Base-by-base conservation (phyloP, 2,797 vertebrate species). In the Mionectes olivaceus region DNA sequence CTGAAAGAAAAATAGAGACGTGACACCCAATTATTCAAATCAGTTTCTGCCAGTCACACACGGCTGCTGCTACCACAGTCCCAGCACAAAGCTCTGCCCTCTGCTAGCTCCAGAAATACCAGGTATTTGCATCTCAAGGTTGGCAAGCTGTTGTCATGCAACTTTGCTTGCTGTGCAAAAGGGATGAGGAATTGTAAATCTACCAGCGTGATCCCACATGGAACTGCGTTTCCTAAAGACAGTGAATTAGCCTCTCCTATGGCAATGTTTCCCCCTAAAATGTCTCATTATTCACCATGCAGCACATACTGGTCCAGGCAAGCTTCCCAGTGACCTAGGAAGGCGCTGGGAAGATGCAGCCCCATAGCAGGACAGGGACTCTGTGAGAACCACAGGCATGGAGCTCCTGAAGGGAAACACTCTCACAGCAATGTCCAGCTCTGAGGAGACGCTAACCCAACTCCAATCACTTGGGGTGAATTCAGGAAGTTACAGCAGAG, bases 1-100 rank as follows among this genome's bases (percentile, higher is more conserved):
- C 93, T 59, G 95, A 91, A 95, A 94, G 94, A 93, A 96, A 96
- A 96, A 96, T 93, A 95, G 92, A 97, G 94, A 93, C 2, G 55
- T 94, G 92, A 94, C 94, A 95, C 93, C 94, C 82, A 96, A 97
- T 96, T 96, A 95, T 95, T 96, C 93, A 96, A 94, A 94, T 95
- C 84, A 81, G 89, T 75, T 93, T 81, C 85, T 93, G 76, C 79
- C 89, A 95, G 82, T 95, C 87, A 68, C 89, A 89, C 49, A 93
- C 43, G 0, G 0, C 75, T 33, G 67, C 75, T 88, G 91, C 91
- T 94, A 77, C 91, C 67, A 61, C 19, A 46, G 76, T 83, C 85
- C 76, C 71, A 64, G 33, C 0, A 3, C 19, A 10, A 85, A 91
- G 46, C 61, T 71, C 57, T 95, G 83, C 50, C 82, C 93, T 87